Percentiles rank a stretch among this genome's conserved stretches.
Conservation (phyloP, 2,888 invertebrate genomes). For the Sepioteuthis lessoniana region DNA sequence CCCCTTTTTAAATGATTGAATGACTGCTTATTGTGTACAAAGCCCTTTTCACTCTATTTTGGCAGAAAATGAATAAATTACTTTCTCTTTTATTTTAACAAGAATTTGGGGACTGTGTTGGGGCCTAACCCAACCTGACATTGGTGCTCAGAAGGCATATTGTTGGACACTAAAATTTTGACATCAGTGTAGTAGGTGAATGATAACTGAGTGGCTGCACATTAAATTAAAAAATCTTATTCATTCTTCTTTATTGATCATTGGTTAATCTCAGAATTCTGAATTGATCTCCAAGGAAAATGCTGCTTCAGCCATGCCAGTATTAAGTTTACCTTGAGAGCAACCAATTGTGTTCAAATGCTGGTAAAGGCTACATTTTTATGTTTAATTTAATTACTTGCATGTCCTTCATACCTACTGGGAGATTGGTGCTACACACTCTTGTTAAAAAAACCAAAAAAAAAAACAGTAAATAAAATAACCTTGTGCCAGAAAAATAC, state of each 20-base stretch:
- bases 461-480: not conserved
- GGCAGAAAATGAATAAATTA: not conserved
- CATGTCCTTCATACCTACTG: not conserved
- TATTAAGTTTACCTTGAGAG: not conserved
- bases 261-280: not conserved
- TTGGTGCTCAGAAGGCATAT: not conserved
- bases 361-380: not conserved
- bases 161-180: not conserved
- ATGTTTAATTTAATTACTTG: not conserved
- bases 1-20: conserved; percentile 52
- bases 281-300: not conserved
- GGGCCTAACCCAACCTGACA: not conserved
- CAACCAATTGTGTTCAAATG: not conserved
- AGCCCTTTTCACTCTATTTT: not conserved
- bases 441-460: no score
- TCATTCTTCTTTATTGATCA: not conserved
- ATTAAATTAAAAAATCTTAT: not conserved
- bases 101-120: not conserved
- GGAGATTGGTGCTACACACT: conserved; percentile 2
- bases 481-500: no score
- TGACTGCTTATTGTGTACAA: not conserved
- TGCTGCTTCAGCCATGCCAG: no score
- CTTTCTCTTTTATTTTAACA: not conserved
- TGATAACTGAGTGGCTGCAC: not conserved
- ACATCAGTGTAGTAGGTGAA: not conserved